Percentiles rank a stretch among this genome's conserved stretches.
Evolutionary conservation across 2,888 invertebrate genomes (phyloP).

Genomic region (Volucella inanis): DNA sequence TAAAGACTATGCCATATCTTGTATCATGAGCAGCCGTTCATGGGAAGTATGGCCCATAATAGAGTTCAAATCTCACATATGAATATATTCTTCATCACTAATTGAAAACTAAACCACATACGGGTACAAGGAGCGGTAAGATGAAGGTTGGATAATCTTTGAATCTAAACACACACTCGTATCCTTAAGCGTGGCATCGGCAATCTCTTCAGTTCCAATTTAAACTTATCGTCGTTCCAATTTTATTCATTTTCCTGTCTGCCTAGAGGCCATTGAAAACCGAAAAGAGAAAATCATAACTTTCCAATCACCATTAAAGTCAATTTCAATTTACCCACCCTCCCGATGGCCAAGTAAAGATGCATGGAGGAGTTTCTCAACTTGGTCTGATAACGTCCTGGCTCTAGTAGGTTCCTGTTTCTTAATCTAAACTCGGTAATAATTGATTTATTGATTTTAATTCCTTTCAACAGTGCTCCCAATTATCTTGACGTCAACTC

Average conservation of each 20-base stretch:
- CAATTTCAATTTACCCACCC: conserved; percentile 57
- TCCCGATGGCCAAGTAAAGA: background rate
- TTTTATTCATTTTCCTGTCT: conserved; percentile 25
- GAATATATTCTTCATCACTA: background rate
- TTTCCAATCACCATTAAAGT: conserved; percentile 65
- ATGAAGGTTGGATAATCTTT: too few species aligned
- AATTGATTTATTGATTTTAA: conserved; percentile 74
- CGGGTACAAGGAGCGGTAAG: too few species aligned
- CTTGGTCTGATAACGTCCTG: background rate
- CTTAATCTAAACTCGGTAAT: conserved; percentile 70
- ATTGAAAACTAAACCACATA: conserved; percentile 9
- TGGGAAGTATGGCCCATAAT: too few species aligned
- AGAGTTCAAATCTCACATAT: too few species aligned
- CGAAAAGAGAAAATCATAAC: conserved; percentile 47
- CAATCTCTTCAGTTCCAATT: conserved; percentile 16
- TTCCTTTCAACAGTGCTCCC: conserved; percentile 52
- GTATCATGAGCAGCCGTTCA: too few species aligned
- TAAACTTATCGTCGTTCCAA: conserved; percentile 36
- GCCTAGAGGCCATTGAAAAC: conserved; percentile 31
- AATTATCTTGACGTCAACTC: conserved; percentile 43
- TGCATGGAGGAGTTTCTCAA: too few species aligned
- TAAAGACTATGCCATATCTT: too few species aligned
- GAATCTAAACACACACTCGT: too few species aligned
- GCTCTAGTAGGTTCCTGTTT: conserved; percentile 35
- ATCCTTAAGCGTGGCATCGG: too few species aligned